Conservation (phyloP, 2,113 vertebrate genomes). For the Hystrix brachyura region DNA sequence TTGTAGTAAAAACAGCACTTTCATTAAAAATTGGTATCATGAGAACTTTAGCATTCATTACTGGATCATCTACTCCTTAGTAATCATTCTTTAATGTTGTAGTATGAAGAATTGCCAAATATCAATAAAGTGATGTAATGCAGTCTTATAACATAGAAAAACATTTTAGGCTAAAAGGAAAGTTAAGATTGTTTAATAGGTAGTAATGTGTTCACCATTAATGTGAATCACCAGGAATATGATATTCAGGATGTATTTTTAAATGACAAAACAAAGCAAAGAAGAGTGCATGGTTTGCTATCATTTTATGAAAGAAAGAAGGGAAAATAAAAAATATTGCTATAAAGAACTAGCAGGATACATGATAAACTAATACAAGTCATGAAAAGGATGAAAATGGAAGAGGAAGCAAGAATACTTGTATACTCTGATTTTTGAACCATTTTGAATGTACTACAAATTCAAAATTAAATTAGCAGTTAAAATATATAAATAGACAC, state of each 20-base stretch:
- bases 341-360: background rate
- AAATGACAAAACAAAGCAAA: constrained; percentile 8
- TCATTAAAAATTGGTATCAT: background rate
- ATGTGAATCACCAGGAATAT: background rate
- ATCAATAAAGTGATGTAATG: background rate
- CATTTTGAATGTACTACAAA: background rate
- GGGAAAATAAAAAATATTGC: background rate
- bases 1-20: background rate
- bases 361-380: background rate
- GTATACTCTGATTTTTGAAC: background rate
- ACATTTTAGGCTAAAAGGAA: background rate
- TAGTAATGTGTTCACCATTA: background rate
- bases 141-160: constrained; percentile 15
- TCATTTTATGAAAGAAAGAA: background rate
- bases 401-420: background rate
- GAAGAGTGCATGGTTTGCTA: background rate
- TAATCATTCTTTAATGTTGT: background rate
- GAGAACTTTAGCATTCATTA: background rate
- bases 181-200: background rate
- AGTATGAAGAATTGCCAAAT: background rate
- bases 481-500: constrained; percentile 19
- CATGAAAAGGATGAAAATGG: constrained; percentile 13
- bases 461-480: constrained; percentile 44
- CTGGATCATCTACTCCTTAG: background rate
- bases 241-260: background rate